A percentile compares a stretch with the other conserved stretches of the same genome.
Evolutionary conservation across 2,113 vertebrate species (phyloP).

Genomic region (Gila orcuttii): DNA sequence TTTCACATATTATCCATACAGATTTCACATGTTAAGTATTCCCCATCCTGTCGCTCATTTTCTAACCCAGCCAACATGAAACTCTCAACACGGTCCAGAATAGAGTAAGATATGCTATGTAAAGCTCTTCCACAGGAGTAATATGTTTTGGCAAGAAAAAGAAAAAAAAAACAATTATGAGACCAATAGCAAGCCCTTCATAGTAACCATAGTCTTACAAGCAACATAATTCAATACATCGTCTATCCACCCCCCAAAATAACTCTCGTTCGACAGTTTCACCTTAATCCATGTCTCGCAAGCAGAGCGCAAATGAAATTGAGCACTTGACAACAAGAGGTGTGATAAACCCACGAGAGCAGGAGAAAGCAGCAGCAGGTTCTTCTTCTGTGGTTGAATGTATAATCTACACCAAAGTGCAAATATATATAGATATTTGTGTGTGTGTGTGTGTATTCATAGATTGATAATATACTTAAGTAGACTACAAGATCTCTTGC

Average conservation of each 20-base stretch:
- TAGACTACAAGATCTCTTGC: slow-evolving; percentile 70
- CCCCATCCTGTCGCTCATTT: not conserved
- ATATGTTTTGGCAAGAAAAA: not conserved
- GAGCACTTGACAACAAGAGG: slow-evolving; percentile 67
- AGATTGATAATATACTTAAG: slow-evolving; percentile 63
- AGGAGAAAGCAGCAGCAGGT: slow-evolving; percentile 68
- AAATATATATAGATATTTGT: slow-evolving; percentile 43
- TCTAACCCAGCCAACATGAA: slow-evolving; percentile 1
- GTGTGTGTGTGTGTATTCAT: slow-evolving; percentile 56
- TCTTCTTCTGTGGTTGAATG: slow-evolving; percentile 60
- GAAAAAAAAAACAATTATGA: slow-evolving; percentile 10
- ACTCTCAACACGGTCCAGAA: not conserved
- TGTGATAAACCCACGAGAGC: slow-evolving; percentile 66
- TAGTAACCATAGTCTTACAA: not conserved
- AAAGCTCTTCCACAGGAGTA: slow-evolving; percentile 19
- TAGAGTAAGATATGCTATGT: not conserved
- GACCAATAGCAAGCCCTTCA: slow-evolving; percentile 40
- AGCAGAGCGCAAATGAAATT: slow-evolving; percentile 63
- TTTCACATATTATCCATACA: slow-evolving; percentile 48
- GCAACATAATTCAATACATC: not conserved
- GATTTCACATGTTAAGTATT: slow-evolving; percentile 41
- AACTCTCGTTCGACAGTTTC: not conserved
- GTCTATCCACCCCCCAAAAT: not conserved
- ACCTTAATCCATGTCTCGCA: slow-evolving; percentile 65
- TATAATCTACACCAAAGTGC: slow-evolving; percentile 54